Percentiles rank a stretch among this genome's conserved stretches.
Evolutionary conservation across 2,888 invertebrate genomes (phyloP).

Genomic region (Agonopterix subpropinquella): DNA sequence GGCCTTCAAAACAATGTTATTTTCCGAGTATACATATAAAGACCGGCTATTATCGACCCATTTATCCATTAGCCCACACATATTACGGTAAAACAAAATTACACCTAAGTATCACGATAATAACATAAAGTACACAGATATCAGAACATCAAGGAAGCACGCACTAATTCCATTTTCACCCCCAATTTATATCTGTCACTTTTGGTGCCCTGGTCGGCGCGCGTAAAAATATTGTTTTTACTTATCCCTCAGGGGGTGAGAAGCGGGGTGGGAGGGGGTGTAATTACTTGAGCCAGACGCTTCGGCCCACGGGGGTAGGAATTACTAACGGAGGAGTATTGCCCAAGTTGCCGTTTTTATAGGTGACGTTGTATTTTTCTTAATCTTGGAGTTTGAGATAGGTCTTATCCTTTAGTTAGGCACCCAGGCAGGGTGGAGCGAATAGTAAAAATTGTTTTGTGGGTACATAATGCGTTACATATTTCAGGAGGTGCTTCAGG

Average conservation of each 20-base stretch:
- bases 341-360: conserved; percentile 48
- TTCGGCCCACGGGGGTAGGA: conserved; percentile 49
- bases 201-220: conserved; percentile 58
- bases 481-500: no score
- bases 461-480: no score
- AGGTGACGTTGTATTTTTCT: conserved; percentile 19
- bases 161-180: conserved; percentile 64
- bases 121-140: conserved; percentile 20
- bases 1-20: no score
- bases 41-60: no score
- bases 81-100: conserved; percentile 5
- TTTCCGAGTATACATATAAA: no score
- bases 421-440: no score
- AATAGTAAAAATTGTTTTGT: no score
- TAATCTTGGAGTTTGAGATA: background rate
- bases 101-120: conserved; percentile 16
- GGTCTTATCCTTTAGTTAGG: background rate
- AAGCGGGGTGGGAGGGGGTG: conserved; percentile 35
- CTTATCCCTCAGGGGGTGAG: conserved; percentile 52
- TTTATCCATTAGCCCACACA: no score
- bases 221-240: conserved; percentile 74
- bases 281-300: conserved; percentile 70
- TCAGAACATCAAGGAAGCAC: conserved; percentile 41
- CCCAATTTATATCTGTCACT: conserved; percentile 72
- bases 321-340: conserved; percentile 48